Conservation (phyloP, 2,797 vertebrate genomes). For the Eulemur albifrons region DNA sequence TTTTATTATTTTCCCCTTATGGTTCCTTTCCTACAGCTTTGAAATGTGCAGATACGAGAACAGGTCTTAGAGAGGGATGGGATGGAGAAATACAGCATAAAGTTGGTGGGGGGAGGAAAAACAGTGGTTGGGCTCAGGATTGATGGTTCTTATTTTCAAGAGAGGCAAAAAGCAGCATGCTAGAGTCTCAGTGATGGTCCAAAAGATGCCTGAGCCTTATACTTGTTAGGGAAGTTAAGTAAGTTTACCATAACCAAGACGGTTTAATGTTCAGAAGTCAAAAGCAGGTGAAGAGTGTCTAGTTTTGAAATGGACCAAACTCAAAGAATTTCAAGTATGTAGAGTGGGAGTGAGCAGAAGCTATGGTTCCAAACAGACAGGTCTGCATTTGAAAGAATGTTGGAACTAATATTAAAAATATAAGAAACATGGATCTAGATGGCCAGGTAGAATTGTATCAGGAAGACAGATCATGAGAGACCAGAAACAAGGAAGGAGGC, state of each 20-base stretch:
- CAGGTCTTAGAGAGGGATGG: background rate
- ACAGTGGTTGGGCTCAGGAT: background rate
- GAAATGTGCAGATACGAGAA: background rate
- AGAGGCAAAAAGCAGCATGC: background rate
- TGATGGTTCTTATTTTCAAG: background rate
- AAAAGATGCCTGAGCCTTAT: background rate
- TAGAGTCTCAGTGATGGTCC: background rate
- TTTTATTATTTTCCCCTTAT: background rate
- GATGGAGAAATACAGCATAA: rapidly evolving
- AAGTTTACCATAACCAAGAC: background rate
- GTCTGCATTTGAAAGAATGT: background rate
- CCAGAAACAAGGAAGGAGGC: background rate
- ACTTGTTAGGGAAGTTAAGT: background rate
- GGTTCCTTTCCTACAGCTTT: background rate
- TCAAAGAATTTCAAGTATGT: background rate
- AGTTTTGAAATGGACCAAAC: background rate
- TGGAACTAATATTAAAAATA: background rate
- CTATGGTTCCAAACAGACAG: background rate
- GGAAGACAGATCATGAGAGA: background rate
- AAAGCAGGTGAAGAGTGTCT: background rate
- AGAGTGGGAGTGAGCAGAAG: background rate
- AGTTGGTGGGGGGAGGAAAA: rapidly evolving
- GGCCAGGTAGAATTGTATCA: background rate
- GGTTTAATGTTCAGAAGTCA: background rate
- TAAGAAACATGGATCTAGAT: background rate